phyloP scores from a whole-genome alignment of 2,113 vertebrate genomes.

The Neotragus pygmaeus region DNA sequence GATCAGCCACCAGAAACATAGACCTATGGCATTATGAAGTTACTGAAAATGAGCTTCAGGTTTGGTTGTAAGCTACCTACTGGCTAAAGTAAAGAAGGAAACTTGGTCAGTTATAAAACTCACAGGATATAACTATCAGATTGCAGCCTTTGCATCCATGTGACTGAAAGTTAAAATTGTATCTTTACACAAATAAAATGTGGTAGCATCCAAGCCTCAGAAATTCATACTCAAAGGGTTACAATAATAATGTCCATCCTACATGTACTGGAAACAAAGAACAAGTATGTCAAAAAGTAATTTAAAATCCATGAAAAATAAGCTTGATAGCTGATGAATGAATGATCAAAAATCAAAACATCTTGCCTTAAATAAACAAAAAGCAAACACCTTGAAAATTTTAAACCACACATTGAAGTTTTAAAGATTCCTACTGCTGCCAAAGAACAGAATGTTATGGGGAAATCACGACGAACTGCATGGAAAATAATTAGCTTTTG shows the following conservation, averaged over 20 bases:
- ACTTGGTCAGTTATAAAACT: not conserved
- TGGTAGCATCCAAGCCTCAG: not conserved
- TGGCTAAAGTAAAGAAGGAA: not conserved
- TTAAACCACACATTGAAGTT: not conserved
- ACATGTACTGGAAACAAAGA: not conserved
- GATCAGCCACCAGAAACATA: not conserved
- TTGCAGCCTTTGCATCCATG: not conserved
- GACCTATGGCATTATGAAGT: not conserved
- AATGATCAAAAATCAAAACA: not conserved
- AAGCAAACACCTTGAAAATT: not conserved
- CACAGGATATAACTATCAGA: not conserved
- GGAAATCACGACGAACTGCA: not conserved
- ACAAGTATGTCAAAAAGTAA: not conserved
- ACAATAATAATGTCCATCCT: not conserved
- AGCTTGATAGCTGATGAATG: not conserved
- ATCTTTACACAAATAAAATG: not conserved
- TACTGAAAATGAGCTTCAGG: not conserved
- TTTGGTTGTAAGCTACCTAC: slow-evolving; percentile 2
- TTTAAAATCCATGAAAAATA: slow-evolving; percentile 13
- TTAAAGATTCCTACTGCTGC: not conserved
- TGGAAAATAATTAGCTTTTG: not conserved
- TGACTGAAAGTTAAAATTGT: not conserved
- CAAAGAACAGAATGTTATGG: not conserved
- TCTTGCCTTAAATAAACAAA: not conserved
- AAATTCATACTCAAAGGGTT: not conserved